Conservation (phyloP, 2,113 vertebrate genomes). For the Oreotrochilus melanogaster region DNA sequence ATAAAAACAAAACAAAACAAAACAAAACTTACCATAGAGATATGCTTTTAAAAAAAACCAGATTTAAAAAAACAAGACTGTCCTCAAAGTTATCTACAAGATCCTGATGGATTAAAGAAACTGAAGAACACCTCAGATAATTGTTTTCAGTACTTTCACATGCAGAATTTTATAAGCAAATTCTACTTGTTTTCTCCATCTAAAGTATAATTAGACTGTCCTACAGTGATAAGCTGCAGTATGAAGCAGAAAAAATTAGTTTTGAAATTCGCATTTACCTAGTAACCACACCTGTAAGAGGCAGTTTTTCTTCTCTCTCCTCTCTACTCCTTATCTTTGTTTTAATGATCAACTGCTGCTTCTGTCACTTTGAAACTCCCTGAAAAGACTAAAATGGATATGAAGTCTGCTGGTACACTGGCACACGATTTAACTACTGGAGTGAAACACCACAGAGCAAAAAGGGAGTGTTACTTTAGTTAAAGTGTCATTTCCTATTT, state of each 20-base stretch:
- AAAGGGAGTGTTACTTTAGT: not conserved
- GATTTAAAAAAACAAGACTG: not conserved
- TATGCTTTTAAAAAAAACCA: not conserved
- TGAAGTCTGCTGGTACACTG: not conserved
- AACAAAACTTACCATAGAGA: not conserved
- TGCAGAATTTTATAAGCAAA: not conserved
- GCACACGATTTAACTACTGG: not conserved
- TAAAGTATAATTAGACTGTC: not conserved
- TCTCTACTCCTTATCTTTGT: not conserved
- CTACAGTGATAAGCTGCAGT: not conserved
- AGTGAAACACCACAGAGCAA: not conserved
- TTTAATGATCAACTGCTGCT: not conserved
- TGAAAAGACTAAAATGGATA: not conserved
- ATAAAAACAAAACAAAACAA: not conserved
- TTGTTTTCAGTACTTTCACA: not conserved
- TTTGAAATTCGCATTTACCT: not conserved
- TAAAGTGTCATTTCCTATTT: not conserved
- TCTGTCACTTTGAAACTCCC: not conserved
- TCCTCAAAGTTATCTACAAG: not conserved
- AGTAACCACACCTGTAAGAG: not conserved
- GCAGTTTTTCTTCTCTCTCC: not conserved
- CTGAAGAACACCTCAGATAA: not conserved
- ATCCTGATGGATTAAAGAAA: not conserved
- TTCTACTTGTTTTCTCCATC: not conserved
- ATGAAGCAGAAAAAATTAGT: not conserved